These are phyloP conservation scores for Eledona agricola DNA, from an alignment of 2,888 invertebrate genomes.

Conservation along the genomic window DNA sequence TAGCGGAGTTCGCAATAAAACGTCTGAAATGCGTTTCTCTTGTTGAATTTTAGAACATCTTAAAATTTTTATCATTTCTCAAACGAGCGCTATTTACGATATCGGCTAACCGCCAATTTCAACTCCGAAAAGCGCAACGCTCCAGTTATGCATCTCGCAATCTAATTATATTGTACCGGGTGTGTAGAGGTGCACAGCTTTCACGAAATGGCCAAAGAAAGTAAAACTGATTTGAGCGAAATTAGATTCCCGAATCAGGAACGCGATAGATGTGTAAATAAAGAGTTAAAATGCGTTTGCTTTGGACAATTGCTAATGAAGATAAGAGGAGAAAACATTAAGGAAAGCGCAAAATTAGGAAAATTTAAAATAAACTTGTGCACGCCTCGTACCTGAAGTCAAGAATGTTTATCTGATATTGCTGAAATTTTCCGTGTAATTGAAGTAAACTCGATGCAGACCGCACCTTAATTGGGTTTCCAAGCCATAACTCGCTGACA, in stretches of 20 bases:
- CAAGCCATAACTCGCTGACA: constrained; percentile 17
- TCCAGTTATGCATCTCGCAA: constrained; percentile 2
- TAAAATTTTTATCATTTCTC: constrained; percentile 2
- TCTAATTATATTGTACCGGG: too few relatives aligned
- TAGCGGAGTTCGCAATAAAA: too few relatives aligned
- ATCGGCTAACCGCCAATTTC: too few relatives aligned
- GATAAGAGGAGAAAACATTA: too few relatives aligned
- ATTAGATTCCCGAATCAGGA: too few relatives aligned
- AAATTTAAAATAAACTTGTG: too few relatives aligned
- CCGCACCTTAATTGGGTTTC: constrained; percentile 21
- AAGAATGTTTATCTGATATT: neutral
- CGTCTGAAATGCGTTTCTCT: too few relatives aligned
- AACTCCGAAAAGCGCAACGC: neutral
- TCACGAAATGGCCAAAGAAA: neutral
- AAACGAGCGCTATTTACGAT: too few relatives aligned
- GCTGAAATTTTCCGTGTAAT: constrained; percentile 6
- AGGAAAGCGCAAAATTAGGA: too few relatives aligned
- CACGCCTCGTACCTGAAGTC: neutral
- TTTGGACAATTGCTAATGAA: too few relatives aligned
- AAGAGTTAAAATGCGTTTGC: too few relatives aligned
- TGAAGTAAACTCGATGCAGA: constrained; percentile 15
- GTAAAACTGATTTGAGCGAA: neutral
- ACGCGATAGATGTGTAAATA: too few relatives aligned
- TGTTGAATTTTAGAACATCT: constrained; percentile 2
- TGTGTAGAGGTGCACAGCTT: neutral